Conservation (phyloP, 2,888 invertebrate genomes). For the Blomia tropicalis region DNA sequence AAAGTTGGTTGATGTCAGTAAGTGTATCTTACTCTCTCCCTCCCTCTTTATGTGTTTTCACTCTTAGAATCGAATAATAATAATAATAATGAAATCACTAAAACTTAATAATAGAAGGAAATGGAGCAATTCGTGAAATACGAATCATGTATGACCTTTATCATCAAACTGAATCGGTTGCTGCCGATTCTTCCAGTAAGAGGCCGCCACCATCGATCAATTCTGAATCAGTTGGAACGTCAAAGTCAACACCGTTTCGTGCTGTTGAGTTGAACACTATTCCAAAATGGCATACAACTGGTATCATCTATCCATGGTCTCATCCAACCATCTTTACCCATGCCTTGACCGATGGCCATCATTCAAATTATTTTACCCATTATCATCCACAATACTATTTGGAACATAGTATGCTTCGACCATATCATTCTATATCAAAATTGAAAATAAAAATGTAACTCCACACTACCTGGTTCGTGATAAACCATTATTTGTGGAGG, state of each 20-base stretch:
- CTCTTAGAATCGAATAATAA: too few species aligned
- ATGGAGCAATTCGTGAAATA: constrained; percentile 20
- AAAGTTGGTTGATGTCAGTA: too few species aligned
- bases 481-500: constrained; percentile 18
- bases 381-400: background rate
- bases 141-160: constrained; percentile 20
- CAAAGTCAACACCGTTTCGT: background rate
- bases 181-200: background rate
- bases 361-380: background rate
- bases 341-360: background rate
- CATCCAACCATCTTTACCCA: background rate
- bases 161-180: too few species aligned
- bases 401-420: background rate
- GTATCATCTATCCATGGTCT: background rate
- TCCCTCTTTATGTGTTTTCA: too few species aligned
- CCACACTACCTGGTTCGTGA: constrained; percentile 2
- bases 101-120: constrained; percentile 23
- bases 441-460: background rate
- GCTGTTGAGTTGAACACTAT: background rate
- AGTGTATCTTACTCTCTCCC: too few species aligned
- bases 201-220: background rate
- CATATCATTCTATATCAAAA: background rate
- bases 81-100: too few species aligned
- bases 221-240: background rate
- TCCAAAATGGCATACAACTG: background rate